Percentiles rank a stretch among this genome's conserved stretches.
Evolutionary conservation across 1,140 invertebrate genomes (phyloP).

Genomic region (Leptinotarsa undecemlineata): DNA sequence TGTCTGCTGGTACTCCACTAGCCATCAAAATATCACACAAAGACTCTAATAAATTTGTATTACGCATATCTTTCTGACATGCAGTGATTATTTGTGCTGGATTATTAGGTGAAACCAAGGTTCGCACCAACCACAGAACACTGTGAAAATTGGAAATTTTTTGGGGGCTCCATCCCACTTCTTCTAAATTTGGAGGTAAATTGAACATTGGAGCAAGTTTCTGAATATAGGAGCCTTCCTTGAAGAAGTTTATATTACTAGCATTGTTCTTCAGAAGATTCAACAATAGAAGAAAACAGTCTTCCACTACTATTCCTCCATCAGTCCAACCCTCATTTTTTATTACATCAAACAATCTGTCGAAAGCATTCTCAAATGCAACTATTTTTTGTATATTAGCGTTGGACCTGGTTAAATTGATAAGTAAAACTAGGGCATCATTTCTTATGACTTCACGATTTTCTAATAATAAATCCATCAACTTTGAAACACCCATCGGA

Average conservation of each 20-base stretch:
- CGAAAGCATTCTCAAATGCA: conserved; percentile 98
- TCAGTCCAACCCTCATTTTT: conserved; percentile 89
- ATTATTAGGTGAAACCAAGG: conserved; percentile 56
- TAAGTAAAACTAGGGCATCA: conserved; percentile 90
- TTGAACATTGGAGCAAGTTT: conserved; percentile 86
- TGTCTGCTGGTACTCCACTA: conserved; percentile 93
- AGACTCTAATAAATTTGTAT: conserved; percentile 78
- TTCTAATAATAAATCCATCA: conserved; percentile 95
- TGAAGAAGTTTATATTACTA: conserved; percentile 98
- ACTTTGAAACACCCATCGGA: conserved; percentile 95
- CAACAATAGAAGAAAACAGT: conserved; percentile 93
- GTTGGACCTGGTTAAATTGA: conserved; percentile 92
- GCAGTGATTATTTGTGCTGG: conserved; percentile 64
- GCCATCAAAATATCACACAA: conserved; percentile 93
- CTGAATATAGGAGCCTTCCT: conserved; percentile 95
- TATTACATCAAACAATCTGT: conserved; percentile 92
- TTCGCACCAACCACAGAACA: conserved; percentile 86
- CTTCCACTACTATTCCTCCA: conserved; percentile 97
- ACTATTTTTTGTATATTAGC: conserved; percentile 99
- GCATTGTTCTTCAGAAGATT: conserved; percentile 94
- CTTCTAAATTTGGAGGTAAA: conserved; percentile 70
- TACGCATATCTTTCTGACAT: conserved; percentile 88
- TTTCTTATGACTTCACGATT: conserved; percentile 95
- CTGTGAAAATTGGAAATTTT: conserved; percentile 94
- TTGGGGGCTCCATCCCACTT: conserved; percentile 87